A percentile compares a stretch with the other conserved stretches of the same genome.
Conservation (phyloP, 2,888 invertebrate species). For the Neria commutata region DNA sequence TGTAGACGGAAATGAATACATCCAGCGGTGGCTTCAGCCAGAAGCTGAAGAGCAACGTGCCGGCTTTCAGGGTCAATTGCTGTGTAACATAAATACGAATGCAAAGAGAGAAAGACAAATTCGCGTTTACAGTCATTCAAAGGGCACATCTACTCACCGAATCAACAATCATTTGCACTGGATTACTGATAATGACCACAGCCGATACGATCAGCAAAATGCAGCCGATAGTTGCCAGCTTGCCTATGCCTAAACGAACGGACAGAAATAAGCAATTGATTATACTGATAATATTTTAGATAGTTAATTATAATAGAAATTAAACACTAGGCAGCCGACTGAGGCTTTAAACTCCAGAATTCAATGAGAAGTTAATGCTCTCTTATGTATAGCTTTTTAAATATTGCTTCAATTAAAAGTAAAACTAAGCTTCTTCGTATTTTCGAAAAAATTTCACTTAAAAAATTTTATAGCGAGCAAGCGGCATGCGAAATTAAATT, state of each 20-base stretch:
- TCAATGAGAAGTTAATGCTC: no score
- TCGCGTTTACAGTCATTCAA: neutral
- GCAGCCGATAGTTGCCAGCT: slow-evolving; percentile 51
- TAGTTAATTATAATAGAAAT: no score
- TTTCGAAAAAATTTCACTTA: no score
- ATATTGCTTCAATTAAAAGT: no score
- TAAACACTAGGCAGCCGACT: no score
- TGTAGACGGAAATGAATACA: slow-evolving; percentile 70
- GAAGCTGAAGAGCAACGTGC: slow-evolving; percentile 67
- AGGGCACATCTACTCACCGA: slow-evolving; percentile 45
- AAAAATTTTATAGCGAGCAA: no score
- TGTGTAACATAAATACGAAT: slow-evolving; percentile 24
- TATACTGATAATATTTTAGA: neutral
- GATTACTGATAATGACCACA: slow-evolving; percentile 49
- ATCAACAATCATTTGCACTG: slow-evolving; percentile 49
- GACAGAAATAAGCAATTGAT: slow-evolving; percentile 10
- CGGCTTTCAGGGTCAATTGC: slow-evolving; percentile 63
- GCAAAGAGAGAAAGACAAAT: neutral
- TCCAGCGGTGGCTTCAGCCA: slow-evolving; percentile 72
- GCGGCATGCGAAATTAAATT: no score
- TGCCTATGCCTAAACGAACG: slow-evolving; percentile 50
- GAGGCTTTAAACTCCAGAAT: no score
- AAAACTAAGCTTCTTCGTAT: no score
- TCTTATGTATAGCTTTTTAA: no score
- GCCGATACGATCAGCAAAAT: slow-evolving; percentile 48